Evolutionary conservation across 1,140 invertebrate species (phyloP).

Genomic region (Tribolium madens): DNA sequence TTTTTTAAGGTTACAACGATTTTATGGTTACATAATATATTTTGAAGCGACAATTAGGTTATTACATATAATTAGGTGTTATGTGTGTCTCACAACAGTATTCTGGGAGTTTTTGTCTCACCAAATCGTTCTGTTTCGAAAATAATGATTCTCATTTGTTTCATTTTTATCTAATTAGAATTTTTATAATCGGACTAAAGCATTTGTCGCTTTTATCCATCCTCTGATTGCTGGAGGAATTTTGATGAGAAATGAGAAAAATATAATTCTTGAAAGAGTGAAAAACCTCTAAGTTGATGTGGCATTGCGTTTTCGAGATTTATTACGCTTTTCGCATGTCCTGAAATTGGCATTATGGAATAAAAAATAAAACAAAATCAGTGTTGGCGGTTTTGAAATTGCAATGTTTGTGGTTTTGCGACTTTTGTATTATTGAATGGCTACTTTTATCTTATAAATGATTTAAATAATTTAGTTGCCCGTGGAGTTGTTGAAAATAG

Average conservation of each 20-base stretch:
- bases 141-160: background rate
- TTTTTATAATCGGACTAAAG: background rate
- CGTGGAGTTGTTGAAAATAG: constrained; percentile 40
- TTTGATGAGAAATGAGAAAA: background rate
- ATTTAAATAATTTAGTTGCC: constrained; percentile 8
- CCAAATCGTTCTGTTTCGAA: background rate
- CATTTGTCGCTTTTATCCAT: background rate
- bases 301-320: background rate
- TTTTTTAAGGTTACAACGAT: background rate
- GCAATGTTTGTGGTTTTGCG: constrained; percentile 1
- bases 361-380: background rate
- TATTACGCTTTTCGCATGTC: background rate
- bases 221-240: background rate
- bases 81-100: background rate
- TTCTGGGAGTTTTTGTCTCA: background rate
- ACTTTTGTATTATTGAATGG: background rate
- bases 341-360: background rate
- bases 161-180: background rate
- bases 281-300: background rate
- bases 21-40: constrained; percentile 3
- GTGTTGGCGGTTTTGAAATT: constrained; percentile 1
- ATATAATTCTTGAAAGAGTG: background rate
- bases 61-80: background rate
- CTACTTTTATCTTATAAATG: constrained; percentile 1
- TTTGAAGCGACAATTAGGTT: constrained; percentile 1